Conservation (phyloP, 2,113 vertebrate species). For the Gadus macrocephalus region DNA sequence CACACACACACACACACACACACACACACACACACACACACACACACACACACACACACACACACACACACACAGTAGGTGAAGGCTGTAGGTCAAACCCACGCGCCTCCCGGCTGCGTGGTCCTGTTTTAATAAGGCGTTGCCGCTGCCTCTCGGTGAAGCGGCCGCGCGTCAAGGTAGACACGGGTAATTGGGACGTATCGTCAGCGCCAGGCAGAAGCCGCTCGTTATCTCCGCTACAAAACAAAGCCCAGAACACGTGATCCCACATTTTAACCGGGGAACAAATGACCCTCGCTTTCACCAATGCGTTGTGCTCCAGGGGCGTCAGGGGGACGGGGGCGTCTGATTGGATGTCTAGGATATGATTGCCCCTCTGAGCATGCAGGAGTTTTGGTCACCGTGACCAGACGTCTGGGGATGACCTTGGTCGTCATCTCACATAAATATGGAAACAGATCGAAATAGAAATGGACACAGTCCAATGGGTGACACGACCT, state of each 20-base stretch:
- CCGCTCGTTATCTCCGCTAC: slow-evolving; percentile 29
- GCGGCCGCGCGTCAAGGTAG: slow-evolving; percentile 23
- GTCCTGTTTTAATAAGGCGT: slow-evolving; percentile 40
- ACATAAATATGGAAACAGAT: too few species aligned
- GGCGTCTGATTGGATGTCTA: slow-evolving; percentile 12
- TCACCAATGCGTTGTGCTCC: slow-evolving; percentile 52
- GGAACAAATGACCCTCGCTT: slow-evolving; percentile 38
- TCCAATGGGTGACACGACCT: too few species aligned
- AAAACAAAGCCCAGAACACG: slow-evolving; percentile 11
- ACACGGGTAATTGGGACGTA: slow-evolving; percentile 47
- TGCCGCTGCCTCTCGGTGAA: slow-evolving; percentile 17
- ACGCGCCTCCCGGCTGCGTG: background rate
- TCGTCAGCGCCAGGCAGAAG: slow-evolving; percentile 31
- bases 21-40: background rate
- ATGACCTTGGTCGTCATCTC: too few species aligned
- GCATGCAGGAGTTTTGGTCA: too few species aligned
- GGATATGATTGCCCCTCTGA: too few species aligned
- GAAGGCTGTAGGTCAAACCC: slow-evolving; percentile 37
- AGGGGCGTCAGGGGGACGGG: slow-evolving; percentile 25
- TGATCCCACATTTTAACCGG: slow-evolving; percentile 35
- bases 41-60: too few species aligned
- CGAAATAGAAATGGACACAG: too few species aligned
- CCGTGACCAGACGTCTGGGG: too few species aligned
- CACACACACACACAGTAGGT: slow-evolving; percentile 7
- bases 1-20: background rate